phyloP scores from a whole-genome alignment of 2,888 invertebrate species.

The Thyatira batis region DNA sequence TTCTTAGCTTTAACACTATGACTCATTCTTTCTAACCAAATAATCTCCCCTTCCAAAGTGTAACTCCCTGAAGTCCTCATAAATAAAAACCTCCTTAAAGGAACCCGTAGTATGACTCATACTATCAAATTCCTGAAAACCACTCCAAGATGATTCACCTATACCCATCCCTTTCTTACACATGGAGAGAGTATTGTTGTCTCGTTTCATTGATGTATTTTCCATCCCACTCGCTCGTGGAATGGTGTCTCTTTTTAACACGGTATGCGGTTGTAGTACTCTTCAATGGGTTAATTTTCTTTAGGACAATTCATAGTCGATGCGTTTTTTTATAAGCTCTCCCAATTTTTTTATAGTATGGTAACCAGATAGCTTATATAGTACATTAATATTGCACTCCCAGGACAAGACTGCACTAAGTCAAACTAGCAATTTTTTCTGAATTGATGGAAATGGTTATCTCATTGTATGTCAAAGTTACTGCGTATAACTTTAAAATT shows the following conservation, averaged over 20 bases:
- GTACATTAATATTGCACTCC: no score
- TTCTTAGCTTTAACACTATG: no score
- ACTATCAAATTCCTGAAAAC: constrained; percentile 19
- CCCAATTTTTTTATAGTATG: no score
- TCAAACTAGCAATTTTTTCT: no score
- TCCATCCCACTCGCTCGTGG: constrained; percentile 9
- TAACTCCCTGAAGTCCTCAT: not conserved
- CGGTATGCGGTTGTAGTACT: not conserved
- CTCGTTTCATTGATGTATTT: constrained; percentile 12
- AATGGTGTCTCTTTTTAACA: not conserved
- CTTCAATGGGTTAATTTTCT: not conserved
- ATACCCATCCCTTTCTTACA: constrained; percentile 20
- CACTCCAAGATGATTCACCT: constrained; percentile 38
- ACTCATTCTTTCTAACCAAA: constrained; percentile 7
- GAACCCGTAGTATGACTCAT: constrained; percentile 29
- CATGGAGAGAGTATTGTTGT: constrained; percentile 3
- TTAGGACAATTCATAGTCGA: not conserved
- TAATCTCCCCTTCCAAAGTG: not conserved
- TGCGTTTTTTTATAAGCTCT: no score
- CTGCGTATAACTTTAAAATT: no score
- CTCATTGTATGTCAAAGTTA: no score
- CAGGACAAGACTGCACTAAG: no score
- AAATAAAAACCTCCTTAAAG: not conserved
- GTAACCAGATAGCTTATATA: no score
- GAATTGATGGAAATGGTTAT: no score